Evolutionary conservation across 2,797 vertebrate genomes (phyloP).

Genomic region (Pantherophis vulpinus): DNA sequence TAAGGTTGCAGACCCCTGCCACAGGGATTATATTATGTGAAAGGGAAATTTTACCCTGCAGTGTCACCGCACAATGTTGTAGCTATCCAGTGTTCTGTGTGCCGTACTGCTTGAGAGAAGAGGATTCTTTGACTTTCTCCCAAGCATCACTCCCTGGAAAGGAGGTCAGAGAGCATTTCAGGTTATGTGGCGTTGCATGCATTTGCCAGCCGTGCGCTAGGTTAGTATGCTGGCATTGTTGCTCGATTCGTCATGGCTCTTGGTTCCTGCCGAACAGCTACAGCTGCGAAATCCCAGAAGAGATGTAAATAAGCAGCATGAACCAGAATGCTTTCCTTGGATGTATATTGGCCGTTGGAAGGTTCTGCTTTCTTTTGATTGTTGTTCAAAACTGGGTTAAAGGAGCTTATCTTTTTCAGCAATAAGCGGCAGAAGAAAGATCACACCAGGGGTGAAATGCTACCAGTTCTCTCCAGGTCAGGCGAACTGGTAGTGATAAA

Average conservation of each 20-base stretch:
- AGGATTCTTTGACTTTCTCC: slow-evolving; percentile 18
- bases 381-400: background rate
- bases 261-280: background rate
- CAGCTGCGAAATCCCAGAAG: background rate
- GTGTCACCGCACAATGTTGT: background rate
- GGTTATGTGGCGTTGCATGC: rapidly evolving
- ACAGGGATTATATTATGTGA: rapidly evolving
- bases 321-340: background rate
- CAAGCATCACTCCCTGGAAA: background rate
- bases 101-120: background rate
- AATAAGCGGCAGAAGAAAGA: background rate
- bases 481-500: no score
- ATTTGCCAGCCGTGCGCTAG: background rate
- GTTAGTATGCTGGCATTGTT: background rate
- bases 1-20: no score
- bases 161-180: slow-evolving; percentile 4
- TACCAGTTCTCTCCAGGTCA: no score
- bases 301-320: background rate
- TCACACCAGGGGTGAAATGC: no score
- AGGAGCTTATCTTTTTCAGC: no score
- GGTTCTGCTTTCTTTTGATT: no score
- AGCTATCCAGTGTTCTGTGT: background rate
- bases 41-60: background rate
- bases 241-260: background rate
- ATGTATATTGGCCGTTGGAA: background rate